Evolutionary conservation across 2,797 vertebrate species (phyloP).

Genomic region (Dendrocincla fuliginosa): DNA sequence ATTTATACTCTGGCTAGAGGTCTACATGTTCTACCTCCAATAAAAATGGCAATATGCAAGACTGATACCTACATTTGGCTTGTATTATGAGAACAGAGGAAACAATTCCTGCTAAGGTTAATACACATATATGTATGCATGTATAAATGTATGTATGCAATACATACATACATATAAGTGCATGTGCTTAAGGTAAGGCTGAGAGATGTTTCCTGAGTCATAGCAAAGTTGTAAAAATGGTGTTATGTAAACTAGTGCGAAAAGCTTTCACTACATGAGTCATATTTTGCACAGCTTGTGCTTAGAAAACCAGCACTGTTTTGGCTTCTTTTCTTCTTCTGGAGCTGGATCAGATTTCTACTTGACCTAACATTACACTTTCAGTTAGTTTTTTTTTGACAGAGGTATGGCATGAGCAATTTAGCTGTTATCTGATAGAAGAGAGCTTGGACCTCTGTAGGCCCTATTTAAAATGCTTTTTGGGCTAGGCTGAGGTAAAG

Average conservation of each 20-base stretch:
- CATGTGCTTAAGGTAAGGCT: not conserved
- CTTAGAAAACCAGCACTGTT: not conserved
- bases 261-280: not conserved
- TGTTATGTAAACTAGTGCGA: not conserved
- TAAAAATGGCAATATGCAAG: not conserved
- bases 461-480: not conserved
- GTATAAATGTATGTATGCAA: no score
- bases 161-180: accelerated
- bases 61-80: not conserved
- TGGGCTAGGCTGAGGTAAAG: not conserved
- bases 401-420: not conserved
- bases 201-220: not conserved
- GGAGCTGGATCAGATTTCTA: not conserved
- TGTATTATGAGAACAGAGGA: not conserved
- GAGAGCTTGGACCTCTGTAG: not conserved
- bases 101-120: not conserved
- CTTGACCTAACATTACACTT: not conserved
- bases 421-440: not conserved
- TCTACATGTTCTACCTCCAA: not conserved
- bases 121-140: no score
- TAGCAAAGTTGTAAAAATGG: not conserved
- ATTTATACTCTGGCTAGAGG: not conserved
- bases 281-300: not conserved
- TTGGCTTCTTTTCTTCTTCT: not conserved
- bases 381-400: not conserved